phyloP scores from a whole-genome alignment of 2,113 vertebrate genomes.

The Andinoacara biseriatus region DNA sequence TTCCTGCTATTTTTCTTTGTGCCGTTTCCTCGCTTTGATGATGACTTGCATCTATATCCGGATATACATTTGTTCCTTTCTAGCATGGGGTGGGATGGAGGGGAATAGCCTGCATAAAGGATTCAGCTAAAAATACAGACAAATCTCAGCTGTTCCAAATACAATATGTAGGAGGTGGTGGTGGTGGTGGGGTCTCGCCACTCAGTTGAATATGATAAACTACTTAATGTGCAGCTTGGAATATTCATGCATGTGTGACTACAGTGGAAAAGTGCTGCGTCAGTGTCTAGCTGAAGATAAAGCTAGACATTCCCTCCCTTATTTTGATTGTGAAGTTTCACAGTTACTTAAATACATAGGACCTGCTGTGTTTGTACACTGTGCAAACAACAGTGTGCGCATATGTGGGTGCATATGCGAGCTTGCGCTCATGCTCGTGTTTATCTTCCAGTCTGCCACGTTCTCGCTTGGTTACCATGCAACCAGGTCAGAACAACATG shows the following conservation, averaged over 20 bases:
- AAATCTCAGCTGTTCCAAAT: conserved; percentile 37
- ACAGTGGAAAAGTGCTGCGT: conserved; percentile 56
- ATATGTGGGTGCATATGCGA: conserved; percentile 28
- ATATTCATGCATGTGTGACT: conserved; percentile 49
- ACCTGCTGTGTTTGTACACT: conserved; percentile 35
- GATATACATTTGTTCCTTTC: conserved; percentile 13
- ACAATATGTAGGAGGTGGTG: neutral
- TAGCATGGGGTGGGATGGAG: neutral
- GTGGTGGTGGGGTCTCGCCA: neutral
- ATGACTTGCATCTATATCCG: conserved; percentile 24
- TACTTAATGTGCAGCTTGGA: conserved; percentile 44
- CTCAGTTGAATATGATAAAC: conserved; percentile 36
- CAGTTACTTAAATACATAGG: conserved; percentile 34
- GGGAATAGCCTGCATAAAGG: neutral
- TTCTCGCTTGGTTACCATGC: conserved; percentile 71
- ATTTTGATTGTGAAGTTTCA: conserved; percentile 26
- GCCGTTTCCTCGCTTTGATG: conserved; percentile 18
- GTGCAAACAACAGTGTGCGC: conserved; percentile 15
- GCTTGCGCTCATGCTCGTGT: conserved; percentile 28
- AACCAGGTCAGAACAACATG: conserved; percentile 74
- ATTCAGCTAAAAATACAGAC: conserved; percentile 35
- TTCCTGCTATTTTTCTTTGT: conserved; percentile 41
- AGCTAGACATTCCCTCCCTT: neutral
- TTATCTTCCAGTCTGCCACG: conserved; percentile 60
- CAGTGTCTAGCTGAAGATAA: conserved; percentile 45